These are phyloP conservation scores for Xenus cinereus DNA, from an alignment of 2,113 vertebrate species.

Conservation along the genomic window DNA sequence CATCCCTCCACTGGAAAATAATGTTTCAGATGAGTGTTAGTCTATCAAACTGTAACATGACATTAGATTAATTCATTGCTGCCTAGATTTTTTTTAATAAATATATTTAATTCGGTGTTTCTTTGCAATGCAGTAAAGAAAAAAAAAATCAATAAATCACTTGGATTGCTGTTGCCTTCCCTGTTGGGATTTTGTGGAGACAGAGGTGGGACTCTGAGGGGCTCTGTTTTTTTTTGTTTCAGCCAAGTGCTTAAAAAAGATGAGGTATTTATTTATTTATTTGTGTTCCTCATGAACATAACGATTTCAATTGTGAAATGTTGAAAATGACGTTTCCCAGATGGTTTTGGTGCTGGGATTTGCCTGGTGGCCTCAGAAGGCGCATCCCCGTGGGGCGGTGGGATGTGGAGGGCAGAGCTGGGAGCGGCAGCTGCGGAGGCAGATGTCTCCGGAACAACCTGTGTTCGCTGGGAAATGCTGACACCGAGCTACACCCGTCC, in stretches of 20 bases:
- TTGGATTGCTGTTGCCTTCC: accelerated
- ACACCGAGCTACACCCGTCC: background rate
- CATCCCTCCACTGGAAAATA: background rate
- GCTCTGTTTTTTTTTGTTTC: background rate
- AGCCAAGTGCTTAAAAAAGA: background rate
- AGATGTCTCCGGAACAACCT: too few relatives aligned
- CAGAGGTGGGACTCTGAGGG: background rate
- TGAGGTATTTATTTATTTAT: accelerated
- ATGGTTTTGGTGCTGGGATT: background rate
- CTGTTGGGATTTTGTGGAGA: background rate
- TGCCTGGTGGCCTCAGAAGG: background rate
- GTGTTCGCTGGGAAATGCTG: background rate
- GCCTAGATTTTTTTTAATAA: background rate
- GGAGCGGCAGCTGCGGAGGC: background rate
- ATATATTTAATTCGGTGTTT: background rate
- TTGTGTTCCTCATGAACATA: accelerated
- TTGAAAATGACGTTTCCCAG: background rate
- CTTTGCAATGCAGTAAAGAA: background rate
- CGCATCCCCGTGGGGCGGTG: accelerated
- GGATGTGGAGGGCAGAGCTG: background rate
- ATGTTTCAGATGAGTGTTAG: background rate
- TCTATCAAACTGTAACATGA: background rate
- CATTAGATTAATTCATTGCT: background rate
- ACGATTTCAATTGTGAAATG: background rate
- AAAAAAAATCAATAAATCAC: background rate